A percentile compares a stretch with the other conserved stretches of the same genome.
Evolutionary conservation across 2,888 invertebrate genomes (phyloP).

Genomic region (Odontocolon sp.): DNA sequence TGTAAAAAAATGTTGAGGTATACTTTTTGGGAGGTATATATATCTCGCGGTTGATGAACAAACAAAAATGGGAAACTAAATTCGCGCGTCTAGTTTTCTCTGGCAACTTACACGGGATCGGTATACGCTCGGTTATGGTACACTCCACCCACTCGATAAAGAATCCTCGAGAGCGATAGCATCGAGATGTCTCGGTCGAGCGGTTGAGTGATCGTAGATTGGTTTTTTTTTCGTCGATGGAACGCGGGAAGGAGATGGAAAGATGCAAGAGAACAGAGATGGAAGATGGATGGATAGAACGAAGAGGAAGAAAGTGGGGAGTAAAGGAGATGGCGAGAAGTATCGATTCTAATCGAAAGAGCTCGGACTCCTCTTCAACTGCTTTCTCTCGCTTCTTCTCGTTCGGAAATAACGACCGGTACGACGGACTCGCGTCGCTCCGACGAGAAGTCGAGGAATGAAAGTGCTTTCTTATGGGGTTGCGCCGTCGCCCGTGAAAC

Average conservation of each 20-base stretch:
- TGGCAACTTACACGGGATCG: slow-evolving; percentile 1
- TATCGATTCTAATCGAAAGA: slow-evolving; percentile 62
- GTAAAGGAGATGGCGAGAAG: slow-evolving; percentile 50
- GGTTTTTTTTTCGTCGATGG: slow-evolving; percentile 56
- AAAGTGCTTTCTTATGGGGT: slow-evolving; percentile 66
- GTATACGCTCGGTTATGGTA: background rate
- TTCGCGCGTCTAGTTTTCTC: background rate
- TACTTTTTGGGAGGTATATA: too few species aligned
- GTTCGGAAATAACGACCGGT: slow-evolving; percentile 51
- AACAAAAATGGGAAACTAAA: background rate
- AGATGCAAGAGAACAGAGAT: slow-evolving; percentile 68
- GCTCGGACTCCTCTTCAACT: slow-evolving; percentile 50
- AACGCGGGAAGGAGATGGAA: slow-evolving; percentile 15
- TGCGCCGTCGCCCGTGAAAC: slow-evolving; percentile 64
- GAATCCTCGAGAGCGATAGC: slow-evolving; percentile 55
- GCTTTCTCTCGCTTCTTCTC: slow-evolving; percentile 11
- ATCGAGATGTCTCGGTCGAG: slow-evolving; percentile 59
- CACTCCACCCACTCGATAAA: slow-evolving; percentile 31
- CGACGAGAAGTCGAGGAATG: slow-evolving; percentile 59
- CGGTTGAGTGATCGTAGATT: slow-evolving; percentile 60
- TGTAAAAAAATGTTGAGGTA: background rate
- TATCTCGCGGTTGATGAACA: background rate
- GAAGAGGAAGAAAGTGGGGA: slow-evolving; percentile 6
- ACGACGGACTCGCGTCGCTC: slow-evolving; percentile 33
- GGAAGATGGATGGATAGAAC: slow-evolving; percentile 63